Evolutionary conservation across 2,113 vertebrate species (phyloP).

Genomic region (Numenius arquata): DNA sequence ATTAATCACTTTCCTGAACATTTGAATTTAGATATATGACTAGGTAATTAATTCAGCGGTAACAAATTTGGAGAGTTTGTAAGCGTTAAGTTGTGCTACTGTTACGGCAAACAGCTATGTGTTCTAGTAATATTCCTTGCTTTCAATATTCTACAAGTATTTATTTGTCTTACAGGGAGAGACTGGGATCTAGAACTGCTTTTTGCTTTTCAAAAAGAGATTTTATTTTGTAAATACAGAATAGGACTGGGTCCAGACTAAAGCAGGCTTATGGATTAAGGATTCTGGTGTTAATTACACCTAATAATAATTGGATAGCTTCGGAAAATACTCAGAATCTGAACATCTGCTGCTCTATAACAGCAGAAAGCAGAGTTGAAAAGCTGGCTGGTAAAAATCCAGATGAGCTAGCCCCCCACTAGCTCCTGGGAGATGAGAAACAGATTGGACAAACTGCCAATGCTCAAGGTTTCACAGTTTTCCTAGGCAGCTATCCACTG

Average conservation of each 20-base stretch:
- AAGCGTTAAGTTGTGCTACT: not conserved
- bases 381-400: not conserved
- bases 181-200: not conserved
- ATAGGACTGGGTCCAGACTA: not conserved
- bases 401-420: not conserved
- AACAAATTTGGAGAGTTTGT: not conserved
- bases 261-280: not conserved
- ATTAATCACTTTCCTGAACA: not conserved
- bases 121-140: not conserved
- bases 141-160: not conserved
- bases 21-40: not conserved
- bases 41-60: not conserved
- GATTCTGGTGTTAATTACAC: not conserved
- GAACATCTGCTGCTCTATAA: not conserved
- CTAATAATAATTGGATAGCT: not conserved
- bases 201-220: not conserved
- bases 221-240: not conserved
- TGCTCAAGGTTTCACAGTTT: not conserved
- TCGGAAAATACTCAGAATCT: not conserved
- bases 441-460: not conserved
- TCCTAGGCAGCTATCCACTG: not conserved
- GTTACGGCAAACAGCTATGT: not conserved
- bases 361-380: not conserved
- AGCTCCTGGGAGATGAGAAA: not conserved
- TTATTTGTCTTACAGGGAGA: not conserved